Base-by-base conservation (phyloP, 2,113 vertebrate species). In the Apistogramma diplotaenia region DNA sequence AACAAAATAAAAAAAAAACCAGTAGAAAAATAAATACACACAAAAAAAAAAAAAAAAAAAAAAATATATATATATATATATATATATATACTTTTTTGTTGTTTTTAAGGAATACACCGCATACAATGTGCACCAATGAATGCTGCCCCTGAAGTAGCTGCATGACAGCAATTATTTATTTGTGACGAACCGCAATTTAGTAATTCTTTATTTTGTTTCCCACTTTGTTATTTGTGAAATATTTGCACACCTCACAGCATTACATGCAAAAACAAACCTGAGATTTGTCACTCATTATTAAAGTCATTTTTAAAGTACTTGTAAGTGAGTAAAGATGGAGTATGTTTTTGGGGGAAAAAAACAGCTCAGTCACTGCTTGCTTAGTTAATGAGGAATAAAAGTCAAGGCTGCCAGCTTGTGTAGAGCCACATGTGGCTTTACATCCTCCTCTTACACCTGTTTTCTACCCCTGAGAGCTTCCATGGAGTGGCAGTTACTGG, bases 401-500 rank as follows among this genome's bases (percentile, higher is more conserved):
- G 78, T 61, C 27, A 13, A 59, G 2, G 1, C 57, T 37, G 25
- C 21, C 55, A 35, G 71, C 62, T 73, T 85, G 23, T 53, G 23
- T 46, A 71, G 35, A 84, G 65, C 18, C 12, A 59, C 59, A 23
- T 43, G 37, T 79, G 58, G 74, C 65, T 70, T 83, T 31, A 25
- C 70, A 65, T 70, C 37, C 46, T 55, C 54, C 37, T 65, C 40
- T 49, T 62, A 60, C 23, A 81, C 55, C 79, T 35, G 62, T 40
- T 78, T 71, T 62, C n/a, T 5, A 19, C 58, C 82, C 84, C 8
- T 23, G 43, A 75, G 82, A 35, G 40, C 33, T 86, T 87, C 59
- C 61, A n/a, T 67, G 62, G 70, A 79, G 79, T 51, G 18, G 70
- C 81, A 76, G 55, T 46, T 70, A 74, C n/a, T 23, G 29, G 18